These are phyloP conservation scores for Acomys russatus DNA, from an alignment of 2,797 vertebrate species.

Conservation along the genomic window DNA sequence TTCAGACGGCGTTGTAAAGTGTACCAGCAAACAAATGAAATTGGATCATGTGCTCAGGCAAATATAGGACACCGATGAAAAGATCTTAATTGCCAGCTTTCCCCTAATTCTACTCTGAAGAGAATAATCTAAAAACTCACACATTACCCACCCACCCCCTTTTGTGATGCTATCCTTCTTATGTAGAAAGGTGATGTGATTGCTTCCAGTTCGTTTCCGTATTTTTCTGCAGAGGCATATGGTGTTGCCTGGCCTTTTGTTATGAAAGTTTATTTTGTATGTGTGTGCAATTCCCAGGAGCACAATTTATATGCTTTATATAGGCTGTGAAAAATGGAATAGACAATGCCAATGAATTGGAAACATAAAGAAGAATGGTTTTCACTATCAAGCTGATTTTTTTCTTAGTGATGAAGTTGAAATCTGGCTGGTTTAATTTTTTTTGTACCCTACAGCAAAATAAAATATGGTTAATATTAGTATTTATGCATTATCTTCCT, in stretches of 20 bases:
- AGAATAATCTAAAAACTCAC: slow-evolving; percentile 33
- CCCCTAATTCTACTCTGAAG: not conserved
- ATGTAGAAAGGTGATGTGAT: slow-evolving; percentile 23
- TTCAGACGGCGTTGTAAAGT: slow-evolving; percentile 76
- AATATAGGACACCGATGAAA: slow-evolving; percentile 10
- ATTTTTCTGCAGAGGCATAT: not conserved
- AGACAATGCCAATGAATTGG: slow-evolving; percentile 13
- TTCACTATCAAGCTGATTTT: not conserved
- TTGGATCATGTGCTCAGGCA: slow-evolving; percentile 60
- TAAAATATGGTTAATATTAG: not conserved
- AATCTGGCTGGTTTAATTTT: not conserved
- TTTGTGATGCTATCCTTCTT: not conserved
- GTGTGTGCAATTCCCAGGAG: not conserved
- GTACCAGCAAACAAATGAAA: slow-evolving; percentile 76
- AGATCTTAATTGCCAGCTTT: slow-evolving; percentile 50
- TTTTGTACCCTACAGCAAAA: not conserved
- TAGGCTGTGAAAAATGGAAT: slow-evolving; percentile 12
- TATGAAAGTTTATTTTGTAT: not conserved
- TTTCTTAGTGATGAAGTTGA: not conserved
- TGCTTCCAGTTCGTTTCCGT: slow-evolving; percentile 22
- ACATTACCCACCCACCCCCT: not conserved
- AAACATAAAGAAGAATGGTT: not conserved
- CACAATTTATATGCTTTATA: not conserved
- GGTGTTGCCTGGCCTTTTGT: not conserved
- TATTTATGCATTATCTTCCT: not conserved